Base-by-base conservation (phyloP, 1,140 invertebrate species). In the Drosophila virilis region DNA sequence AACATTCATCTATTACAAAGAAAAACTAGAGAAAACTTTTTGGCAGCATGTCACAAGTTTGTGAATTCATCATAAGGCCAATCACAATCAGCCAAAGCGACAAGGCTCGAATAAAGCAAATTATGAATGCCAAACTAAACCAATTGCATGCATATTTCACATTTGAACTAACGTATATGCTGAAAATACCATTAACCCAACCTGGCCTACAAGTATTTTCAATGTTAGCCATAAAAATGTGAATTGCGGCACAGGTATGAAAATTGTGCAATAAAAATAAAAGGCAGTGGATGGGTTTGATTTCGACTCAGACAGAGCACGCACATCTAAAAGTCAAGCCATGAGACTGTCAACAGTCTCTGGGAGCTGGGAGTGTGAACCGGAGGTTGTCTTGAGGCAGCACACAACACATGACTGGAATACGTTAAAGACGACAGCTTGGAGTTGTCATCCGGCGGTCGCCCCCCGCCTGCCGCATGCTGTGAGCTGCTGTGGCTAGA, bases 191-290 rank as follows among this genome's bases (percentile, higher is more conserved):
- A 54, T 54, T 28, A 7, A 10, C 8, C n/a, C 50, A 12, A 42
- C 10, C 35, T 15, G 15, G 33, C 35, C 6, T 50, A 22, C 35
- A 38, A 10, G 1, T 22, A 46, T 51, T 58, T 35, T n/a, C 60
- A 62, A 70, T 70, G 51, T 48, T 40, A 45, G 15, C 60, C 77
- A 70, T 74, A 50, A 54, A 61, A 61, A 82, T 75, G 78, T 54
- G 66, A 86, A 81, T 72, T 81, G 80, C 52, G 61, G 35, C 58
- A 55, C 71, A 88, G 75, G 71, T 86, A 78, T 81, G 75, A 81
- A 78, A 78, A 86, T 75, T 69, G 54, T 73, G 40, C 55, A 79
- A 71, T 71, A 64, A 61, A 57, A 74, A 72, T 17, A 15, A 48
- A 50, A 42, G 8, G 6, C 8, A 35, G 15, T 6, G 8, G 9